Evolutionary conservation across 2,888 invertebrate genomes (phyloP), one percentile per base, ranked within the genome.

Genomic region (Poecilus cupreus): DNA sequence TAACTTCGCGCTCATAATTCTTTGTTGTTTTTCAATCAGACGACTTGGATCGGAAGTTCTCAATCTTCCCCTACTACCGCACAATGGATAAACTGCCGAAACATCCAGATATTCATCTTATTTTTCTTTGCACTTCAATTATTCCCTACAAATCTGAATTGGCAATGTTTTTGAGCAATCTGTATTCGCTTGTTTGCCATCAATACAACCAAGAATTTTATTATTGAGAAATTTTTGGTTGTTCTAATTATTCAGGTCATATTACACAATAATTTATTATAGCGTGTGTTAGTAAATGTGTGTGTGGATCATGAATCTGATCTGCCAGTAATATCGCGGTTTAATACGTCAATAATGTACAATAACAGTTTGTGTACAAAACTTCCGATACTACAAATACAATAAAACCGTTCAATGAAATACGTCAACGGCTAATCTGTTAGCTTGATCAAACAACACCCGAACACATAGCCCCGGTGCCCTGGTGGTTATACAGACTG

Each of bases 401-500:
- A 60, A 60, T 60, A 60, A 60, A 60, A 60, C 60, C 26, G 60
- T 60, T 60, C 60, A 60, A 60, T 60, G 26, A 60, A 26, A 60
- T 60, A 24, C n/a, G 60, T 26, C 26, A 60, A 22, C 24, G 13
- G 60, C n/a, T 60, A 60, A 60, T 60, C 60, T 24, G 3, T 1
- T 32, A 3, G 60, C 26, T 60, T 60, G 26, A 60, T 24, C 60
- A 60, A 60, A 60, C 60, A 60, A 20, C 11, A 20, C 54, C 4
- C 20, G 22, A 11, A 54, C 54, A 54, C 16, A 54, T 54, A 16
- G n/a, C n/a, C n/a, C n/a, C n/a, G 13, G 49, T 1, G 16, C 22
- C 1, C 6, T 32, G 4, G 32, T 8, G 32, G 32, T 32, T 32
- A 8, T 32, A 32, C 2, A 26, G 8, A 32, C 22, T 22, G 49